Conservation (phyloP, 2,888 invertebrate genomes). For the Spilosoma lubricipeda region DNA sequence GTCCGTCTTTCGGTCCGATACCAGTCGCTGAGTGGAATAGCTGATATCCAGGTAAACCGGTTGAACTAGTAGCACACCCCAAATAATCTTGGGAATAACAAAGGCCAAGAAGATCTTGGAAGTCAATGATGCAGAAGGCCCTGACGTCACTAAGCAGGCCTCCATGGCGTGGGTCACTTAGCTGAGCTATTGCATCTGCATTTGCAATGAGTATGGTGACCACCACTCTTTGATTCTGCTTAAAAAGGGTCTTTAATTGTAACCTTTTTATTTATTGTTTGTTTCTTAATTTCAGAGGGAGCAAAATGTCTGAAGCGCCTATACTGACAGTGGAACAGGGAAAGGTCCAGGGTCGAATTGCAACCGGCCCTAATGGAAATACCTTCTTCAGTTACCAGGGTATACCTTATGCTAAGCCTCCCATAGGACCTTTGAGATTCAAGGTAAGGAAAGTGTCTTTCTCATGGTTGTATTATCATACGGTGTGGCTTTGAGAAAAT, state of each 20-base stretch:
- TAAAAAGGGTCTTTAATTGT: background rate
- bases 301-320: conserved; percentile 78
- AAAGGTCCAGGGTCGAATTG: conserved; percentile 71
- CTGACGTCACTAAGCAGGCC: no score
- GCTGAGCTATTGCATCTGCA: no score
- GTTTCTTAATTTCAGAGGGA: conserved; percentile 9
- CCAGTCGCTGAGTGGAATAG: no score
- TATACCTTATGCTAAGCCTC: conserved; percentile 80
- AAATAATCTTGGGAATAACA: no score
- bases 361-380: conserved; percentile 69
- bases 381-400: conserved; percentile 80
- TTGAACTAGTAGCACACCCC: no score
- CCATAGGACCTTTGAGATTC: conserved; percentile 77
- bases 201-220: no score
- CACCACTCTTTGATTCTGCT: no score
- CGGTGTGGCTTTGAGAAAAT: background rate
- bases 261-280: background rate
- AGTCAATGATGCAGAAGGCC: no score
- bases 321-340: conserved; percentile 76
- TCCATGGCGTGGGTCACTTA: no score
- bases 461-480: background rate
- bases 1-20: no score
- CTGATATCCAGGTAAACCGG: no score
- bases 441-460: conserved; percentile 59
- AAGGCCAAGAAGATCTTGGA: no score